Evolutionary conservation across 2,797 vertebrate genomes (phyloP).

Genomic region (Pipistrellus pygmaeus): DNA sequence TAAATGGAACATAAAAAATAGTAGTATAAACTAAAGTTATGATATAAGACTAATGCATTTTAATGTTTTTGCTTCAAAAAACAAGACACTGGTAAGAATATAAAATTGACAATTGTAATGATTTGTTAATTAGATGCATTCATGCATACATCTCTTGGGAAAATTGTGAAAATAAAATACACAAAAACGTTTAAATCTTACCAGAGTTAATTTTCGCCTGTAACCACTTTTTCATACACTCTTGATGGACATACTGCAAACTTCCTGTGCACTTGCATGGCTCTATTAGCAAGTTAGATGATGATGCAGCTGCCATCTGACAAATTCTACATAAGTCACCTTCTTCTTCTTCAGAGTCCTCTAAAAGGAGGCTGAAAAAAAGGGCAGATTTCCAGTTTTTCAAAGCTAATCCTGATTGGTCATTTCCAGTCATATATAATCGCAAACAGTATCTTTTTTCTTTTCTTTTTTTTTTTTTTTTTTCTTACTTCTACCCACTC

Average conservation of each 20-base stretch:
- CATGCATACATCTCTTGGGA: not conserved
- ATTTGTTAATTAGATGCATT: not conserved
- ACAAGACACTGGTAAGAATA: not conserved
- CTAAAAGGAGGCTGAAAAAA: conserved; percentile 93
- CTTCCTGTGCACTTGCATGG: conserved; percentile 97
- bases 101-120: conserved; percentile 5
- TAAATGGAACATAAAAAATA: conserved; percentile 22
- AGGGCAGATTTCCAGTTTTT: conserved; percentile 54
- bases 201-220: conserved; percentile 98
- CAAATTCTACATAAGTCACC: conserved; percentile 98
- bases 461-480: not conserved
- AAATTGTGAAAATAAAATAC: conserved; percentile 45
- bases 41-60: conserved; percentile 8
- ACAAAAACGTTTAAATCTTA: conserved; percentile 82
- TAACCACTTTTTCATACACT: conserved; percentile 99
- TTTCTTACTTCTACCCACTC: not conserved
- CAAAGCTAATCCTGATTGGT: not conserved
- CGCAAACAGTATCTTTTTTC: not conserved
- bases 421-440: conserved; percentile 46
- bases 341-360: conserved; percentile 98
- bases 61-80: conserved; percentile 45
- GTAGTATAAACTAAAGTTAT: not conserved
- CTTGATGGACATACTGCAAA: conserved; percentile 97
- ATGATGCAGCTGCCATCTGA: conserved; percentile 94
- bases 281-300: conserved; percentile 97